Conservation (phyloP, 1,140 invertebrate genomes). For the Coenobita brevimanus region DNA sequence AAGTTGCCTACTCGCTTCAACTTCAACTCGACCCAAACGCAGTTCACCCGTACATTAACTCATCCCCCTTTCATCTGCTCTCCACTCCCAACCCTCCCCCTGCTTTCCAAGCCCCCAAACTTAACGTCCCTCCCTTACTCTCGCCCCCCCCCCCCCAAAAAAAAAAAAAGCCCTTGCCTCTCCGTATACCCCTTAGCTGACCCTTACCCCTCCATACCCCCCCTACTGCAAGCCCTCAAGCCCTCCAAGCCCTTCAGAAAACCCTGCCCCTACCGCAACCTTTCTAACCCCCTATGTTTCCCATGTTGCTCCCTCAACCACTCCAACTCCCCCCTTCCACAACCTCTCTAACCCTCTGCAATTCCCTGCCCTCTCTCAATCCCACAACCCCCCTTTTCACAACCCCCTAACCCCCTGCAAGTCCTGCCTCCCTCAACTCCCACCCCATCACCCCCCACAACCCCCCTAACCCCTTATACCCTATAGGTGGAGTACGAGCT, state of each 20-base stretch:
- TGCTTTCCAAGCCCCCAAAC: neutral
- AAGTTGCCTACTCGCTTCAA: too few species aligned
- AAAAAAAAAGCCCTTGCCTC: neutral
- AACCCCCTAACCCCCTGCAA: too few species aligned
- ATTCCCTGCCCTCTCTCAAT: too few species aligned
- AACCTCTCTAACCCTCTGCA: too few species aligned
- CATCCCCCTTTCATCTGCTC: neutral
- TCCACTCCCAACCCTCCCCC: neutral
- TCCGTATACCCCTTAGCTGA: too few species aligned
- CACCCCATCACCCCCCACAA: too few species aligned
- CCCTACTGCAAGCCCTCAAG: too few species aligned
- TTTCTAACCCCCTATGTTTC: neutral
- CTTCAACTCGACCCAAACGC: neutral
- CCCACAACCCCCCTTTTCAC: too few species aligned
- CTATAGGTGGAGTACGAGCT: slow-evolving; percentile 42
- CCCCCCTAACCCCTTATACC: too few species aligned
- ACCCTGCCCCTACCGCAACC: neutral
- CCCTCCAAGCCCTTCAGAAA: too few species aligned
- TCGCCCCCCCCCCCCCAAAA: neutral
- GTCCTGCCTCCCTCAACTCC: too few species aligned
- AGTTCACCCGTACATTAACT: neutral
- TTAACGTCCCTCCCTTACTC: neutral
- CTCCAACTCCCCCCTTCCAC: neutral
- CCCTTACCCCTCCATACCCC: too few species aligned
- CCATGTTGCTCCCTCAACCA: neutral